phyloP scores from a whole-genome alignment of 2,888 invertebrate genomes.

The Pheosia gnoma region DNA sequence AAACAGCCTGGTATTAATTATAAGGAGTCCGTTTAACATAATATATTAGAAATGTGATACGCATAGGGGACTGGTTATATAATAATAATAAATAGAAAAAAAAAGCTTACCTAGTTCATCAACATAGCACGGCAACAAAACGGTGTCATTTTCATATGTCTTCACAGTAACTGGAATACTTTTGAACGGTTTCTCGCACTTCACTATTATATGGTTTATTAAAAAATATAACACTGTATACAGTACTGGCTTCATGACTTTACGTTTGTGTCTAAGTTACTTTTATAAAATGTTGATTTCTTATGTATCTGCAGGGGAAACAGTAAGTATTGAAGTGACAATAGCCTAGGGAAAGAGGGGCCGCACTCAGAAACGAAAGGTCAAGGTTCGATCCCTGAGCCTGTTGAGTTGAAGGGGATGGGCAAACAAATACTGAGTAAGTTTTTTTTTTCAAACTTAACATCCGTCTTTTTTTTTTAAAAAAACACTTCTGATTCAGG shows the following conservation, averaged over 20 bases:
- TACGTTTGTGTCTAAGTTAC: background rate
- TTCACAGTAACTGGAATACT: slow-evolving; percentile 90
- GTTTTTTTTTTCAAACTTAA: no score
- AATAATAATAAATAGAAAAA: no score
- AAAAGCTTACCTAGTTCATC: slow-evolving; percentile 84
- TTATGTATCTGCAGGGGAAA: no score
- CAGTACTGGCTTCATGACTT: slow-evolving; percentile 33
- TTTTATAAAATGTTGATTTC: background rate
- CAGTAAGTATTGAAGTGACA: no score
- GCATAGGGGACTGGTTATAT: no score
- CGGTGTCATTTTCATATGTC: slow-evolving; percentile 90
- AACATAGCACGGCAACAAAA: slow-evolving; percentile 90
- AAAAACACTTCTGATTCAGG: background rate
- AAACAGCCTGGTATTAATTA: no score
- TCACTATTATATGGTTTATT: slow-evolving; percentile 32
- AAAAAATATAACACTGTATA: slow-evolving; percentile 33
- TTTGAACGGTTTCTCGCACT: slow-evolving; percentile 81
- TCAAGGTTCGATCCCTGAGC: no score
- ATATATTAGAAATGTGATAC: background rate
- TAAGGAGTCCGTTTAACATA: no score
- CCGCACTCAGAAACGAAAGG: no score
- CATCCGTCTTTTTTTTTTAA: background rate
- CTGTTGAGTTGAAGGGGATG: no score
- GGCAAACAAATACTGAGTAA: no score
- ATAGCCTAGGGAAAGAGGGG: no score